These are phyloP conservation scores for Ypsolopha scabrella DNA, from an alignment of 2,888 invertebrate species.

Conservation along the genomic window DNA sequence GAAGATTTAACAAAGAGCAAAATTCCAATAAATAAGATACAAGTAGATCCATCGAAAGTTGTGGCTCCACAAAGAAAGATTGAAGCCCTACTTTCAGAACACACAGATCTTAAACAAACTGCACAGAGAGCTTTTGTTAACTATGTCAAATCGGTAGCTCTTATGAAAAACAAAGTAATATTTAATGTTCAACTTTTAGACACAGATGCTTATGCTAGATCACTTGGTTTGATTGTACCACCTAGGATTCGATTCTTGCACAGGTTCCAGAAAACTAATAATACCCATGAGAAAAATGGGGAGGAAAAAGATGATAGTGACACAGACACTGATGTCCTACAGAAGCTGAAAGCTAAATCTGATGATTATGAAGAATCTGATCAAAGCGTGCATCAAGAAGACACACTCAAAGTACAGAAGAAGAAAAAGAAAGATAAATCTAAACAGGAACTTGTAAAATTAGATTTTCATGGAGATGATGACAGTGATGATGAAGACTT, in stretches of 20 bases:
- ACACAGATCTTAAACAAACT: conserved; percentile 85
- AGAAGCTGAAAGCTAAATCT: conserved; percentile 33
- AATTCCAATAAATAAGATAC: conserved; percentile 88
- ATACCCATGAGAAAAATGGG: conserved; percentile 18
- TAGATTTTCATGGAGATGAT: conserved; percentile 45
- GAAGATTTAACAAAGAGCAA: conserved; percentile 79
- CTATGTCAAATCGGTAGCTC: conserved; percentile 89
- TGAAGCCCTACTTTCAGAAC: conserved; percentile 85
- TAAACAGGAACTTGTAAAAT: conserved; percentile 28
- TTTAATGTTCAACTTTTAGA: conserved; percentile 88
- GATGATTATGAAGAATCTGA: conserved; percentile 27
- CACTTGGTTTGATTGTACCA: conserved; percentile 88
- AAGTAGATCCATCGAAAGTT: conserved; percentile 86
- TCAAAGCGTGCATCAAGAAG: conserved; percentile 21
- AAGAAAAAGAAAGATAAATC: conserved; percentile 21
- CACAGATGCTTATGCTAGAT: conserved; percentile 85
- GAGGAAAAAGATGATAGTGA: conserved; percentile 14
- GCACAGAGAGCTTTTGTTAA: conserved; percentile 94
- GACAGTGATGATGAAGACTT: conserved; percentile 72
- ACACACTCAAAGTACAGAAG: conserved; percentile 10
- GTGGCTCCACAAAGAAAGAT: conserved; percentile 87
- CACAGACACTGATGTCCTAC: conserved; percentile 24
- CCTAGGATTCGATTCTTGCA: conserved; percentile 92
- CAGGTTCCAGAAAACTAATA: conserved; percentile 69
- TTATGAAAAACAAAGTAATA: conserved; percentile 94